Base-by-base conservation (phyloP, 2,113 vertebrate species). In the Vicugna pacos region DNA sequence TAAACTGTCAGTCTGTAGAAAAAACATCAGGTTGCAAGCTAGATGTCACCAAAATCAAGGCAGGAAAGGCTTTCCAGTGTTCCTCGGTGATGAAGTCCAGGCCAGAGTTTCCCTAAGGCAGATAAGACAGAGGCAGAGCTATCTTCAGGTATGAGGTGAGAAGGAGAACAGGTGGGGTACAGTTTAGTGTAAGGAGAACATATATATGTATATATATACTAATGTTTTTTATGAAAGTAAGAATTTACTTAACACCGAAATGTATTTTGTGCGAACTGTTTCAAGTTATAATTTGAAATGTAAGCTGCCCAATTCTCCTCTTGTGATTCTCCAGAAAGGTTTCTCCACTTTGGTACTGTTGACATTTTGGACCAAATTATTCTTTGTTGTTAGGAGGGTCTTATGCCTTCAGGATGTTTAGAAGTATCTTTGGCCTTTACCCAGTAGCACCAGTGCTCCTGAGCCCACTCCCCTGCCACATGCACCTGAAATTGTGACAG, bases 91-190 rank as follows among this genome's bases (percentile, higher is more conserved):
- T 80, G 98, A 98, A 97, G 94, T 82, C 98, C 98, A 98, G 98
- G 98, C 98, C 98, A 98, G 98, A 98, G 95, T 98, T 98, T 93
- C 81, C 97, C 89, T 98, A 97, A 98, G 89, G 98, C 98, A 99
- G 98, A 98, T 97, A 98, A 99, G 98, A 98, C 98, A 98, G 96
- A 99, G 98, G 97, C 98, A 99, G 97, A 98, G 81, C 98, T 98
- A 67, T 98, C 95, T 91, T 89, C 99, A 98, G 98, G 98, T 98
- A 98, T 56, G 98, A 98, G 97, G 98, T 98, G 98, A 98, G 98
- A 98, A 98, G 96, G 97, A 98, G 98, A 96, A 98, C 97, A 98
- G 98, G 98, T 98, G 98, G 98, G 98, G 80, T 80, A 95, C 88
- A 98, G 98, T 97, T 97, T 88, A 98, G 98, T 83, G 92, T 97